Base-by-base conservation (phyloP, 2,888 invertebrate genomes). In the Physocephala rufipes region DNA sequence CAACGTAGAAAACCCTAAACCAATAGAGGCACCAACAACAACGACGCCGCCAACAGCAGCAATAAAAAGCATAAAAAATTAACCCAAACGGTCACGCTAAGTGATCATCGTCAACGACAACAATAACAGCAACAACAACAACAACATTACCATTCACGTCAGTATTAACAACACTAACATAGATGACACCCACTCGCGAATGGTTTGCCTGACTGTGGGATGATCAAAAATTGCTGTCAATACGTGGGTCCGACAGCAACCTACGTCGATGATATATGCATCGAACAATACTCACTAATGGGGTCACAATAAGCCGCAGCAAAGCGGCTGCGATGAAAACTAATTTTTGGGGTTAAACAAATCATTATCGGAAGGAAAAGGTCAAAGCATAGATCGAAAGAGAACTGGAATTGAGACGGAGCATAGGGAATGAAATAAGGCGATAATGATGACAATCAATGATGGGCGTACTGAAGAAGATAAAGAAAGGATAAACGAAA, bases 341-440 rank as follows among this genome's bases (percentile, higher is more conserved):
- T 70, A 73, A 71, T 73, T 73, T 36, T 73, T 69, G 73, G 30
- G 73, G 73, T 68, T 69, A 61, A 55, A 53, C 69, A 62, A 73
- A 55, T 73, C 69, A 73, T 73, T 73, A 73, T 68, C 65, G 45
- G 28, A 19, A 21, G 19, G 15, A 5, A 28, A 15, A 49, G 58
- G n/a, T n/a, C n/a, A n/a, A n/a, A n/a, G n/a, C n/a, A n/a, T n/a
- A n/a, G n/a, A n/a, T n/a, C n/a, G n/a, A n/a, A n/a, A n/a, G n/a
- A n/a, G n/a, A n/a, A n/a, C n/a, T n/a, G 1, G 45, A n/a, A 43
- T n/a, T 43, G 24, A 43, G 24, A 62, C 9, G 19, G n/a, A 62
- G 45, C n/a, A 30, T 30, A 19, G 51, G 16, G 1, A 55, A n/a
- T 26, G 24, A 2, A n/a, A 16, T 24, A 55, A 13, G 15, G 26